Evolutionary conservation across 64 coral and sea anemone species (phyloP).

Genomic region (Pachyseris speciosa): DNA sequence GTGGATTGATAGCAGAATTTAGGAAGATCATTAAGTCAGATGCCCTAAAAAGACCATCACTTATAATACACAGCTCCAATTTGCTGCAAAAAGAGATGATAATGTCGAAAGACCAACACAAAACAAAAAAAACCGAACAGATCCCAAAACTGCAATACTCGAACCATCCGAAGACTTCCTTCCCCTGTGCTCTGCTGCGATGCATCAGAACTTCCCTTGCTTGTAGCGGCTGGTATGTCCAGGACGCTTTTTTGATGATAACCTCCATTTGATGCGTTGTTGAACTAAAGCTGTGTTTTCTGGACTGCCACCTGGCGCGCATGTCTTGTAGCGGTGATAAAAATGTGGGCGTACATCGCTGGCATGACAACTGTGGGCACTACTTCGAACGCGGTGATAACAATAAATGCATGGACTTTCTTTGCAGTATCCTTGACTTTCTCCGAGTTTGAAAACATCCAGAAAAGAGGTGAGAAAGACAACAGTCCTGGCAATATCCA

Average conservation of each 20-base stretch:
- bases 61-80: conserved; percentile 35
- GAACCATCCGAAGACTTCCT: background rate
- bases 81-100: conserved; percentile 47
- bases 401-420: conserved; percentile 40
- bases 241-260: background rate
- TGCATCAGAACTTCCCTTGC: background rate
- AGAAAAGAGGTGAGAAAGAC: conserved; percentile 40
- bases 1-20: conserved; percentile 55
- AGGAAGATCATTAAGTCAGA: conserved; percentile 54
- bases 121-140: conserved; percentile 35
- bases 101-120: conserved; percentile 69
- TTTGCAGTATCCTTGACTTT: conserved; percentile 4
- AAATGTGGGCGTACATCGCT: conserved; percentile 35
- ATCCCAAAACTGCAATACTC: conserved; percentile 32
- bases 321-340: conserved; percentile 33
- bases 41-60: conserved; percentile 1
- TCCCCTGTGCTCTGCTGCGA: background rate
- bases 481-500: conserved; percentile 18
- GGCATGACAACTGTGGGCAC: conserved; percentile 60
- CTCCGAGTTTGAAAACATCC: conserved; percentile 15
- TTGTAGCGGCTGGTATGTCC: background rate
- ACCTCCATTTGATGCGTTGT: background rate
- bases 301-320: background rate
- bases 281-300: background rate
- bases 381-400: conserved; percentile 46